Base-by-base conservation (phyloP, 2,888 invertebrate species). In the Serripes groenlandicus region DNA sequence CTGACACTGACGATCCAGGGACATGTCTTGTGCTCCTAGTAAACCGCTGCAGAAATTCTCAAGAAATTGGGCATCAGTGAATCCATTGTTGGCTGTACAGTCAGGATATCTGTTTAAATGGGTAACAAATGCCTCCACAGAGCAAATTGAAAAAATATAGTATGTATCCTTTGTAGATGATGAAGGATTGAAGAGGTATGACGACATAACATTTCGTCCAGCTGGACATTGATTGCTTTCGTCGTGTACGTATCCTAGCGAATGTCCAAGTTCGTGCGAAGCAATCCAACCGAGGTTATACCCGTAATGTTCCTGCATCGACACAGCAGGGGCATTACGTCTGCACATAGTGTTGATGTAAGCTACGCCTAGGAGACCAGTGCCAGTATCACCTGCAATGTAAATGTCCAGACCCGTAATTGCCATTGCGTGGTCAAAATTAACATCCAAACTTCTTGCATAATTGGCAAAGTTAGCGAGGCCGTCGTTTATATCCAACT, bases 1-100 rank as follows among this genome's bases (percentile, higher is more conserved):
- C 62, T 74, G 62, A 32, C 74, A 74, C 74, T 74, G 74, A 30
- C 35, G 42, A 28, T 74, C 74, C 1, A 62, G 37, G 42, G 62
- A 52, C 30, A 62, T 32, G 2, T 62, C 42, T 32, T 30, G 4
- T 23, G 34, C 37, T 49, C 74, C 74, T 11, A 74, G 42, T 0
- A 62, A 64, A 23, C 74, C 74, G 0, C 18, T 18, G 28, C 74
- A 74, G 37, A 74, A 74, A 7, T 30, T 30, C 3, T 32, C 32
- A 23, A 32, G 28, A 26, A 74, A 74, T 42, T 74, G 74, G 15
- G 21, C 62, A 28, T 62, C 62, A 18, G 74, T 74, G 37, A 64
- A 64, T 1, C 74, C 74, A 26, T 62, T 42, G n/a, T 52, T 52
- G 30, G 49, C 64, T 18, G 74, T 74, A 32, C 74, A 74, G 32